These are phyloP conservation scores for Drosophila lacertosa DNA, from an alignment of 1,140 invertebrate genomes.

Conservation along the genomic window DNA sequence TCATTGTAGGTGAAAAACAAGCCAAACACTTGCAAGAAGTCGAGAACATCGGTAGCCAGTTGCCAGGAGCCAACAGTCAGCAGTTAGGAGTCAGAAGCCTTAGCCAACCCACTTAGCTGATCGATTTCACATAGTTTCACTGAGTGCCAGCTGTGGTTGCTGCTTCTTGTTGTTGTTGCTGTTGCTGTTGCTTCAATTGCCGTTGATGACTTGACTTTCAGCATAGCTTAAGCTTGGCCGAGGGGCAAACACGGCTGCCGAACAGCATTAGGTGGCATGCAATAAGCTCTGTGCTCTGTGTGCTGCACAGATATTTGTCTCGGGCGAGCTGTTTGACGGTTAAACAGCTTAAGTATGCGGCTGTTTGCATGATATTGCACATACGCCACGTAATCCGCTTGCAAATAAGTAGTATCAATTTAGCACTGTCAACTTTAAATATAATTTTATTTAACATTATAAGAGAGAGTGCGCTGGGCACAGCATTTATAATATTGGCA, in stretches of 20 bases:
- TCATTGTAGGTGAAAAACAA: slow-evolving; percentile 54
- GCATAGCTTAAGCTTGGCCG: slow-evolving; percentile 19
- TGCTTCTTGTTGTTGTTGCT: slow-evolving; percentile 19
- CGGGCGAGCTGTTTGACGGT: not conserved
- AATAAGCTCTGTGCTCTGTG: not conserved
- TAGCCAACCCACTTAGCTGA: slow-evolving; percentile 49
- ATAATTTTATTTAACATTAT: not conserved
- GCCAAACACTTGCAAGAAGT: slow-evolving; percentile 4
- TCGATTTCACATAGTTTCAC: slow-evolving; percentile 68
- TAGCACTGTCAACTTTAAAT: not conserved
- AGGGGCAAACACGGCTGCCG: not conserved
- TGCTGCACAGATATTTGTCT: slow-evolving; percentile 15
- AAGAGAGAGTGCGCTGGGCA: no score
- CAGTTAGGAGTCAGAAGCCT: not conserved
- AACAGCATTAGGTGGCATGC: slow-evolving; percentile 31
- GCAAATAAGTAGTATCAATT: not conserved
- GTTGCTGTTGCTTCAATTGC: slow-evolving; percentile 26
- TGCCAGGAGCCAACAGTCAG: not conserved
- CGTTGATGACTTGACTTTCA: slow-evolving; percentile 57
- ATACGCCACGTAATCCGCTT: slow-evolving; percentile 6
- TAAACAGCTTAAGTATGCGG: not conserved
- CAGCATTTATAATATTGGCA: not conserved
- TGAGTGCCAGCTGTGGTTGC: slow-evolving; percentile 44
- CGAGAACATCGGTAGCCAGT: slow-evolving; percentile 5
- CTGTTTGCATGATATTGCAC: not conserved